Base-by-base conservation (phyloP, 1,140 invertebrate genomes). In the Pseudomyrmex pallidus region DNA sequence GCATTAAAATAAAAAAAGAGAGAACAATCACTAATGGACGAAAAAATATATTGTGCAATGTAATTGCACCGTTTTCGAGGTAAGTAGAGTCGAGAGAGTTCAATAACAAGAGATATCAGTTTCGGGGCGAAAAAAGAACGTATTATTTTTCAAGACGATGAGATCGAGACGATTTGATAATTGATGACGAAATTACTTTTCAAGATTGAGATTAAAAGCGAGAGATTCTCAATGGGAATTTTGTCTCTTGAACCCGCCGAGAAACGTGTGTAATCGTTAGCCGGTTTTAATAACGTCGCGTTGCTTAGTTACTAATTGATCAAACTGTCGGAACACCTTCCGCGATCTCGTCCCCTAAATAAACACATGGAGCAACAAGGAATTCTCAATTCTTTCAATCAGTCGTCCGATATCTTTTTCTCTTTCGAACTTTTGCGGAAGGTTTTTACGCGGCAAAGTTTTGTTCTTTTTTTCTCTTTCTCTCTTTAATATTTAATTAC, bases 261-360 rank as follows among this genome's bases (percentile, higher is more conserved):
- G 9, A 22, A 61, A 83, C 22, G 12, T 17, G 13, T 83, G 8
- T 64, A 20, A 12, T n/a, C 35, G 35, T 35, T 35, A 35, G 35
- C 35, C 35, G 35, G 35, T 35, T 35, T 63, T 64, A 17, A 63
- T 35, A 44, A 64, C 62, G 62, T 64, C 46, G 35, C 62, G 62
- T 64, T 64, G 35, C 62, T 46, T 44, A 35, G 35, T 64, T 64
- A 46, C 35, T 64, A 64, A 64, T 64, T 64, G 62, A 64, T 44
- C 62, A 64, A 64, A 64, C 62, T 20, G 9, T 15, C 4, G 1
- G 62, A 46, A 46, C 15, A 64, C 25, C 17, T 46, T 64, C 25
- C 62, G 35, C 25, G 59, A 62, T 22, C 10, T 22, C 3, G 15
- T 17, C 25, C 25, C 35, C 0, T 22, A 57, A 52, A 2, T 8